Evolutionary conservation across 2,888 invertebrate genomes (phyloP).

Genomic region (Saturnia pavonia): DNA sequence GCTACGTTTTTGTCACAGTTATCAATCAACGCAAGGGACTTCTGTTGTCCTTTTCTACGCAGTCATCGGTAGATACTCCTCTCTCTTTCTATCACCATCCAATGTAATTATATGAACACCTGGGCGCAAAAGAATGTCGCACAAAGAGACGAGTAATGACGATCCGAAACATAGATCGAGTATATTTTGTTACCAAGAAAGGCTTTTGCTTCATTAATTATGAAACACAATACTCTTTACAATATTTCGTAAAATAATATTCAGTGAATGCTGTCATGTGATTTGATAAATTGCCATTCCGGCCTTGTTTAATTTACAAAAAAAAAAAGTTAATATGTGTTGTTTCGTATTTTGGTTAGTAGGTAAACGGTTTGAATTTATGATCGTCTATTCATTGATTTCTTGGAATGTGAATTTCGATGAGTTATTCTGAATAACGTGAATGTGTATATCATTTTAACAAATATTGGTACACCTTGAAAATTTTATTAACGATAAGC

Average conservation of each 20-base stretch:
- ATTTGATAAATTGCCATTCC: constrained; percentile 70
- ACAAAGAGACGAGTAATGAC: constrained; percentile 80
- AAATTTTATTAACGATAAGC: constrained; percentile 19
- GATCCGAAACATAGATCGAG: constrained; percentile 78
- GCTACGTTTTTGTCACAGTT: constrained; percentile 82
- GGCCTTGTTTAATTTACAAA: constrained; percentile 55
- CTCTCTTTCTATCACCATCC: constrained; percentile 61
- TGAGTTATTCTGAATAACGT: constrained; percentile 30
- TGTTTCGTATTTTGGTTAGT: constrained; percentile 32
- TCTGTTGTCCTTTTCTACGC: constrained; percentile 49
- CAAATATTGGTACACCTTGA: constrained; percentile 20
- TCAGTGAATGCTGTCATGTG: constrained; percentile 72
- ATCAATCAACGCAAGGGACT: constrained; percentile 79
- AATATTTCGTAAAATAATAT: constrained; percentile 76
- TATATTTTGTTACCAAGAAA: constrained; percentile 80
- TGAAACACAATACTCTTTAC: constrained; percentile 78
- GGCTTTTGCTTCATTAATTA: constrained; percentile 81
- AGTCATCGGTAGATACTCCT: constrained; percentile 36
- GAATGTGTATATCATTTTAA: constrained; percentile 22
- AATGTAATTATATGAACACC: constrained; percentile 81
- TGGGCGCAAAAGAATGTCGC: constrained; percentile 81
- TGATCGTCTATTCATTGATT: constrained; percentile 25
- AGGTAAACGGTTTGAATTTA: constrained; percentile 25
- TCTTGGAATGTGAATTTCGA: constrained; percentile 29
- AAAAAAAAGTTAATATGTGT: constrained; percentile 30